Conservation (phyloP, 2,113 vertebrate genomes). For the Triplophysa dalaica region DNA sequence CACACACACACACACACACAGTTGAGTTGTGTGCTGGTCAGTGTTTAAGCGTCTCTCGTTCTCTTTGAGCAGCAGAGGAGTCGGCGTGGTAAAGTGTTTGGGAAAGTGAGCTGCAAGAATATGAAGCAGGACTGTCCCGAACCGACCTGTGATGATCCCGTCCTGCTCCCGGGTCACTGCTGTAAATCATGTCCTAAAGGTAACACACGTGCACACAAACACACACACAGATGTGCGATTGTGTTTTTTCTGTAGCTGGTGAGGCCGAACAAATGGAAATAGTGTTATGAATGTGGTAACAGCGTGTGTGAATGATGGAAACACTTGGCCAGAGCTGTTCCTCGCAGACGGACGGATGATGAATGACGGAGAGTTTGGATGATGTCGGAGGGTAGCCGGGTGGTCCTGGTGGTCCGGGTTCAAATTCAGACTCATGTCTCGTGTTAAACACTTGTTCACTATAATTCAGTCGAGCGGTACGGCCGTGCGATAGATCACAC, state of each 20-base stretch:
- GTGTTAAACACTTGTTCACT: not conserved
- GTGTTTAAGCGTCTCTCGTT: not conserved
- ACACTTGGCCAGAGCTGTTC: not conserved
- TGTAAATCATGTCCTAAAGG: constrained; percentile 90
- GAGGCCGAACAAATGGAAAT: constrained; percentile 68
- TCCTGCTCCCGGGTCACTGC: constrained; percentile 88
- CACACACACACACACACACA: not conserved
- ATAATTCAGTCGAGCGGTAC: too few relatives aligned
- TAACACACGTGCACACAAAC: constrained; percentile 60
- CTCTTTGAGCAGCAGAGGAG: constrained; percentile 71
- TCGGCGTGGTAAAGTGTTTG: constrained; percentile 73
- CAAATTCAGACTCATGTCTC: not conserved
- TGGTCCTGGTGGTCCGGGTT: not conserved
- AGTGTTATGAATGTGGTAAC: constrained; percentile 43
- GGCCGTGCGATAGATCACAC: too few relatives aligned
- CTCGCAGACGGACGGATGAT: not conserved
- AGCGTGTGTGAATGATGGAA: constrained; percentile 50
- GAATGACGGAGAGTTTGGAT: constrained; percentile 9
- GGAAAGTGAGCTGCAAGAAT: constrained; percentile 86
- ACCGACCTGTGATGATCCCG: constrained; percentile 77
- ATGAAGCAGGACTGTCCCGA: constrained; percentile 89
- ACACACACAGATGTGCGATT: constrained; percentile 6
- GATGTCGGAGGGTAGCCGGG: not conserved
- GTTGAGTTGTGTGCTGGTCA: not conserved
- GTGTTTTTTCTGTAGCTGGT: constrained; percentile 60